These are phyloP conservation scores for Ceratoteleas bidentatus DNA, from an alignment of 1,140 invertebrate genomes.

Conservation along the genomic window DNA sequence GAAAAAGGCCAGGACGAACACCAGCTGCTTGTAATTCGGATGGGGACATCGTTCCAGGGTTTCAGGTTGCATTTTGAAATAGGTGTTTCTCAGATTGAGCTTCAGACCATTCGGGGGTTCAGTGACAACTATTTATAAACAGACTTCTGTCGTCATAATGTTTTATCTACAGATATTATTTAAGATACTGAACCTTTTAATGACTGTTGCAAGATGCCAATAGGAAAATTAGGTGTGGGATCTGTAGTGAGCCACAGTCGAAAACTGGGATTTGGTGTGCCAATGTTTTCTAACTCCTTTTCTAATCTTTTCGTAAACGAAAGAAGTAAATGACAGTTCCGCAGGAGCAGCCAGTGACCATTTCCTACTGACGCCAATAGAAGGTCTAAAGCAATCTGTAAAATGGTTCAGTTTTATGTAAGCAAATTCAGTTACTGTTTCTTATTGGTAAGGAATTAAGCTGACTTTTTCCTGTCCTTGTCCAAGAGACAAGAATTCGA, in stretches of 20 bases:
- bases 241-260: slow-evolving; percentile 96
- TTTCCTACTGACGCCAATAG: slow-evolving; percentile 87
- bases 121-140: slow-evolving; percentile 86
- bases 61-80: slow-evolving; percentile 89
- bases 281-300: slow-evolving; percentile 89
- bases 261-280: slow-evolving; percentile 92
- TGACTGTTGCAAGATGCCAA: slow-evolving; percentile 92
- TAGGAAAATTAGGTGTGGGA: slow-evolving; percentile 91
- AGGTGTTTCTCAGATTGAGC: slow-evolving; percentile 93
- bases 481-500: slow-evolving; percentile 92
- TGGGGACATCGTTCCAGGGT: slow-evolving; percentile 88
- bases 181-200: slow-evolving; percentile 85
- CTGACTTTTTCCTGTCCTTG: slow-evolving; percentile 92
- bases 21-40: slow-evolving; percentile 87
- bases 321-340: slow-evolving; percentile 93
- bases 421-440: too few relatives aligned
- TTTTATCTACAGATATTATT: slow-evolving; percentile 15
- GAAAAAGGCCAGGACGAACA: slow-evolving; percentile 94
- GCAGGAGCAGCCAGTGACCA: slow-evolving; percentile 94
- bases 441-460: not conserved
- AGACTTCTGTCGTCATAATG: not conserved
- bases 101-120: slow-evolving; percentile 95
- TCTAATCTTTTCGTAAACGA: slow-evolving; percentile 90
- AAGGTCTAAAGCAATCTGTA: slow-evolving; percentile 86
- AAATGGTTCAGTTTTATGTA: slow-evolving; percentile 17